These are phyloP conservation scores for Apamea anceps DNA, from an alignment of 2,888 invertebrate genomes.

Conservation along the genomic window DNA sequence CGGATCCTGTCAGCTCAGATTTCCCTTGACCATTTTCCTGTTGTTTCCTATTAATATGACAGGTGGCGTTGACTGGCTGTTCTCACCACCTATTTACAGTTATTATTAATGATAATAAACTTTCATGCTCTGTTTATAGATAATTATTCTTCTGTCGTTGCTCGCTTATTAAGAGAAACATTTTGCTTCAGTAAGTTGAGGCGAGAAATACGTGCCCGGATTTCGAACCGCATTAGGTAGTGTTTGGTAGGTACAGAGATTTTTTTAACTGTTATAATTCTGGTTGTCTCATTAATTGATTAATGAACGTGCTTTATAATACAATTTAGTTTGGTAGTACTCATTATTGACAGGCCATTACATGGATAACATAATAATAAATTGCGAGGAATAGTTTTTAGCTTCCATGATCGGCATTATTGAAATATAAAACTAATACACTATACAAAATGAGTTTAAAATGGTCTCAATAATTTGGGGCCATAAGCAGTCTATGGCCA, in stretches of 20 bases:
- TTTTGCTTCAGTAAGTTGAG: constrained; percentile 20
- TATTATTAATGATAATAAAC: constrained; percentile 41
- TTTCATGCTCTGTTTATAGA: constrained; percentile 35
- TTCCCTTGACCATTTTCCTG: constrained; percentile 37
- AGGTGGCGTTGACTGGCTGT: constrained; percentile 37
- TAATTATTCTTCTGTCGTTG: constrained; percentile 24
- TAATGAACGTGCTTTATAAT: background rate
- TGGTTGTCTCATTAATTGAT: constrained; percentile 1
- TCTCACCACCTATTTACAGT: constrained; percentile 42
- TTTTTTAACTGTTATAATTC: constrained; percentile 6
- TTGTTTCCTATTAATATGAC: constrained; percentile 36
- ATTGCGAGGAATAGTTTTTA: background rate
- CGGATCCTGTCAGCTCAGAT: constrained; percentile 34
- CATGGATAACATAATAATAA: background rate
- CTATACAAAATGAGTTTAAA: background rate
- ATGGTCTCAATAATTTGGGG: background rate
- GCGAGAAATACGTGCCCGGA: constrained; percentile 17
- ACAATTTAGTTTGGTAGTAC: background rate
- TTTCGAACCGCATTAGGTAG: constrained; percentile 5
- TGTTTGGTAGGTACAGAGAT: background rate
- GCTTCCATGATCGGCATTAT: background rate
- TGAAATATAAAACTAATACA: background rate
- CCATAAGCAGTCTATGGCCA: background rate
- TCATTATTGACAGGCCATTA: background rate
- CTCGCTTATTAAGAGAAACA: constrained; percentile 7